Base-by-base conservation (phyloP, 2,888 invertebrate genomes). In the Bellardia bayeri region DNA sequence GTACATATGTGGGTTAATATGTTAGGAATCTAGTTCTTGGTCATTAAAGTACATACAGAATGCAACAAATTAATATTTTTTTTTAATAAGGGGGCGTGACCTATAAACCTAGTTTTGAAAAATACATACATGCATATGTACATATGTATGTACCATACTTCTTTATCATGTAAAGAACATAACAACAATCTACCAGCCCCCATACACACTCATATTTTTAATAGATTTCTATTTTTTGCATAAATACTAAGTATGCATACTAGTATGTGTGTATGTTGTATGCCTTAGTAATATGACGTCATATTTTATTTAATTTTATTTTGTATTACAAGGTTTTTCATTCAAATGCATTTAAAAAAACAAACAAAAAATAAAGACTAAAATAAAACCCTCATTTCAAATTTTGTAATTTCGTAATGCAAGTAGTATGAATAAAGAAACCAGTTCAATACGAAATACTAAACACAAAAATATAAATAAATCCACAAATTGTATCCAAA, bases 1-100 rank as follows among this genome's bases (percentile, higher is more conserved):
- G 37, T 37, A 16, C n/a, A 23, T 54, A 54, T 9, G 63, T 86
- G 37, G 85, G 87, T 87, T 75, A 85, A 75, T 79, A 82, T 79
- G 87, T 82, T 75, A 66, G 51, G 63, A 82, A 87, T 87, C 75
- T 85, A 87, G 87, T 87, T 87, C 87, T 85, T 85, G 85, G 87
- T 66, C 87, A 85, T 69, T 82, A 75, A 69, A 72, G 61, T 72
- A 58, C 68, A 78, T 54, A 54, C 23, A 56, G 37, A 80, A 79
- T 82, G 85, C 87, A 87, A 87, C 87, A 85, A 82, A 71, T 85
- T 69, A 30, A 63, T 63, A 16, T n/a, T 23, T 58, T 3, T 56
- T 42, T 49, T 5, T 61, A 61, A 16, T 66, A 54, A 79, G 64
- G 78, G 85, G 87, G 78, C 79, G 82, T 85, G 85, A 82, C 87